phyloP scores from a whole-genome alignment of 2,113 vertebrate genomes.

The Chrysemys picta region DNA sequence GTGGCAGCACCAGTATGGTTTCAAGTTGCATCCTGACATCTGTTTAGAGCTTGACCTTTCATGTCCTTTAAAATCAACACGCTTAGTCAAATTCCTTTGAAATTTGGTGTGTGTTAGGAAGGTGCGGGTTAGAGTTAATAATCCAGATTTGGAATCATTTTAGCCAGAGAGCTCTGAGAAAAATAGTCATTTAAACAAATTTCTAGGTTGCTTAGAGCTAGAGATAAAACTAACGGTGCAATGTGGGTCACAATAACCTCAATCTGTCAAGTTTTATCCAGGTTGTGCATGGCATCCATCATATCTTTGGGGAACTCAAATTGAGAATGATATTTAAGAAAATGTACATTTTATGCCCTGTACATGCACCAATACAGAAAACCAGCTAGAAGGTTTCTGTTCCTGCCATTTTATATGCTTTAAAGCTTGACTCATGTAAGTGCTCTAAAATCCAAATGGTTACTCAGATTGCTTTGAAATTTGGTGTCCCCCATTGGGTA shows the following conservation, averaged over 20 bases:
- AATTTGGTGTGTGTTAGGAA: background rate
- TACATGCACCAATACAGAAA: background rate
- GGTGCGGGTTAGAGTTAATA: background rate
- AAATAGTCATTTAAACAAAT: background rate
- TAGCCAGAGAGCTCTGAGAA: background rate
- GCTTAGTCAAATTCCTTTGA: background rate
- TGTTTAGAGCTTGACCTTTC: background rate
- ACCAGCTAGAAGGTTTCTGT: background rate
- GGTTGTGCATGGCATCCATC: background rate
- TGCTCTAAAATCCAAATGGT: background rate
- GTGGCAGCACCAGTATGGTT: background rate
- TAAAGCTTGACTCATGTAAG: background rate
- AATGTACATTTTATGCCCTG: background rate
- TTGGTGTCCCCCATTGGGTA: background rate
- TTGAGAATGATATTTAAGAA: background rate
- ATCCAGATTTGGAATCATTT: background rate
- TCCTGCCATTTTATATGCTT: background rate
- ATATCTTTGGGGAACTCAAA: background rate
- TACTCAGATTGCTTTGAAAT: background rate
- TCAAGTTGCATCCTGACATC: background rate
- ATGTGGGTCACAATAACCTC: background rate
- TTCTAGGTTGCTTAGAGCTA: background rate
- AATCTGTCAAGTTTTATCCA: background rate
- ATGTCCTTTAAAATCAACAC: background rate
- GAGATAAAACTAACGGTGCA: background rate